phyloP scores from a whole-genome alignment of 2,797 vertebrate genomes.

The Euphonia xanthogaster region DNA sequence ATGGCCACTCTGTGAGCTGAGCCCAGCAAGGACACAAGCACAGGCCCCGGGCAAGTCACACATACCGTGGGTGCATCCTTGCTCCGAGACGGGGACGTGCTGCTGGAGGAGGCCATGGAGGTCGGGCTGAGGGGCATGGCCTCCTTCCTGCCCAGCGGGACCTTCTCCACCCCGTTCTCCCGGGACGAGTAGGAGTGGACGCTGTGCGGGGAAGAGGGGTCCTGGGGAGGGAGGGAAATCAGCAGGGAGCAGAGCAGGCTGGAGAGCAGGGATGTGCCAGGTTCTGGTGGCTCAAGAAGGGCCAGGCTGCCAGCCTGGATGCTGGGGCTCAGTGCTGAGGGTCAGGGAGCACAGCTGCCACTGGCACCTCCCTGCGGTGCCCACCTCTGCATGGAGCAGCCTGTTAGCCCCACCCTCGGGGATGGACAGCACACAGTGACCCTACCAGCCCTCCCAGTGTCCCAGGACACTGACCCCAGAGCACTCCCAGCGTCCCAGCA shows the following conservation, averaged over 20 bases:
- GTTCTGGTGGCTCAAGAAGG: neutral
- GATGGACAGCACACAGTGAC: rapidly evolving
- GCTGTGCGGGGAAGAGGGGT: constrained; percentile 83
- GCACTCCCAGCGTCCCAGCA: neutral
- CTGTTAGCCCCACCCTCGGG: rapidly evolving
- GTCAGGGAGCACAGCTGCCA: neutral
- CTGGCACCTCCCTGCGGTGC: neutral
- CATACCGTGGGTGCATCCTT: constrained; percentile 78
- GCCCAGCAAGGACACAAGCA: rapidly evolving
- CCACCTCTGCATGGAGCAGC: neutral
- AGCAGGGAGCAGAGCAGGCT: neutral
- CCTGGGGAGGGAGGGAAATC: constrained; percentile 48
- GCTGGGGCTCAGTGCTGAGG: neutral
- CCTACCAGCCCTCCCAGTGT: neutral
- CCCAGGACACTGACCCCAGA: neutral
- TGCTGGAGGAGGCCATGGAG: constrained; percentile 88
- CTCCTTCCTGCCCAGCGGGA: constrained; percentile 79
- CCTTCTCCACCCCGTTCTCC: constrained; percentile 87
- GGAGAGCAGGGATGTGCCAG: rapidly evolving
- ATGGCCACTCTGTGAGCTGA: rapidly evolving
- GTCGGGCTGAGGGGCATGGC: constrained; percentile 81
- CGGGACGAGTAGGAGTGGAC: constrained; percentile 88
- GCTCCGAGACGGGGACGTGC: constrained; percentile 81
- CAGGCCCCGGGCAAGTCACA: rapidly evolving
- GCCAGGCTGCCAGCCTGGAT: neutral